Evolutionary conservation across 2,888 invertebrate species (phyloP).

Genomic region (Apantesis nais): DNA sequence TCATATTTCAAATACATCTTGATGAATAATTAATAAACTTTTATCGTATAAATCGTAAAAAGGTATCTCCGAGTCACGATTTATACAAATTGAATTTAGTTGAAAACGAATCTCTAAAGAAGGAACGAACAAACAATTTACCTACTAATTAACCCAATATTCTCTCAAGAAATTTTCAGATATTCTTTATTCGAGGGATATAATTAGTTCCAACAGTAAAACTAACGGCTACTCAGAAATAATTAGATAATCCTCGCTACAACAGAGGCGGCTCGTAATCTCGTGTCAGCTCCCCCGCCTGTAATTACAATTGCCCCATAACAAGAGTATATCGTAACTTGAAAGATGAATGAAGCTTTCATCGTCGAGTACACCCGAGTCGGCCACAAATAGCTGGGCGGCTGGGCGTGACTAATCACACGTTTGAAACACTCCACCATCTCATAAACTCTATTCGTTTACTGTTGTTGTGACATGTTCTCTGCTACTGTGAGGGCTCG

Average conservation of each 20-base stretch:
- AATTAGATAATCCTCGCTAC: constrained; percentile 3
- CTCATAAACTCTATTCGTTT: constrained; percentile 22
- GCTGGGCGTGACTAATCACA: constrained; percentile 17
- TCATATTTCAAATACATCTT: not conserved
- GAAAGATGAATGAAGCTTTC: constrained; percentile 17
- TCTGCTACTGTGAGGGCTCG: constrained; percentile 3
- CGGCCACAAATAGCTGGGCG: constrained; percentile 17
- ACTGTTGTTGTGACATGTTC: constrained; percentile 16
- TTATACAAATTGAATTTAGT: not conserved
- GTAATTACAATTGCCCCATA: constrained; percentile 1
- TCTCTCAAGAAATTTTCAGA: not conserved
- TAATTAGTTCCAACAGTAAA: constrained; percentile 3
- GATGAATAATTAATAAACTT: not conserved
- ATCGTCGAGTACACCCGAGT: constrained; percentile 4
- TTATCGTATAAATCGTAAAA: not conserved
- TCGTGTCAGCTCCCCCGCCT: not conserved
- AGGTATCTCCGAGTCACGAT: not conserved
- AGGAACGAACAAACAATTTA: not conserved
- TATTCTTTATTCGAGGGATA: not conserved
- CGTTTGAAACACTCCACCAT: constrained; percentile 7
- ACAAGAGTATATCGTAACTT: not conserved
- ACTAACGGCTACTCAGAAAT: constrained; percentile 11
- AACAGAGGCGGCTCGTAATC: constrained; percentile 5
- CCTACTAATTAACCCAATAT: constrained; percentile 1
- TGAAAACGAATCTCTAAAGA: not conserved